Evolutionary conservation across 2,888 invertebrate genomes (phyloP), one percentile per base, ranked within the genome.

Genomic region (Lathronympha strigana): DNA sequence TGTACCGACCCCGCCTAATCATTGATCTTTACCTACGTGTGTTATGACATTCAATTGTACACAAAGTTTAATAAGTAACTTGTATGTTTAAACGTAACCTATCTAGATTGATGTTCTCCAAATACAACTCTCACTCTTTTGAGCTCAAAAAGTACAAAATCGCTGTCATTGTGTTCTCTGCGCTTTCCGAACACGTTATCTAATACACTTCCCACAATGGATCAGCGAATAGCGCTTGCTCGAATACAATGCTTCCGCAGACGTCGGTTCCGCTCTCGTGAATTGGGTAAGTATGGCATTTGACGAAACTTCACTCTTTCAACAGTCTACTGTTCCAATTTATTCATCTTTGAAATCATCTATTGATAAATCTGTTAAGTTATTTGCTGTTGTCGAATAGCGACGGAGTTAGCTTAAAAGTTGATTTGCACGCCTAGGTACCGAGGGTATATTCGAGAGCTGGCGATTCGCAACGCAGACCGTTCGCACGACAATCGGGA

Each of bases 281-380:
- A 88, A 86, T 88, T 86, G 79, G 87, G 86, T 90, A 90, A 91
- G 85, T 90, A 85, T 88, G 87, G 87, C 87, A 86, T 86, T 90
- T 84, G 85, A 83, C 84, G 85, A 91, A 88, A 87, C 88, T 88
- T 90, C 89, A 87, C 90, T 90, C 89, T 90, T 90, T 82, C 85
- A 79, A 81, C 77, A 84, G 69, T 78, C 86, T 74, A 86, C 83
- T 86, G 87, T 79, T 71, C 72, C 71, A 71, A 72, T 71, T 72
- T 51, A 63, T 67, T 69, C 63, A 69, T 76, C 76, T 79, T 71
- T 77, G 77, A 77, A 79, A 82, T 80, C 79, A 77, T 80, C 77
- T 79, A 85, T 80, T 76, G 72, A 67, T 73, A 73, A 78, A 67
- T 57, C 61, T 60, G 61, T 67, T 77, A 73, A 78, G 80, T 83